phyloP scores from a whole-genome alignment of 2,113 vertebrate genomes.

The Cardinalis cardinalis region DNA sequence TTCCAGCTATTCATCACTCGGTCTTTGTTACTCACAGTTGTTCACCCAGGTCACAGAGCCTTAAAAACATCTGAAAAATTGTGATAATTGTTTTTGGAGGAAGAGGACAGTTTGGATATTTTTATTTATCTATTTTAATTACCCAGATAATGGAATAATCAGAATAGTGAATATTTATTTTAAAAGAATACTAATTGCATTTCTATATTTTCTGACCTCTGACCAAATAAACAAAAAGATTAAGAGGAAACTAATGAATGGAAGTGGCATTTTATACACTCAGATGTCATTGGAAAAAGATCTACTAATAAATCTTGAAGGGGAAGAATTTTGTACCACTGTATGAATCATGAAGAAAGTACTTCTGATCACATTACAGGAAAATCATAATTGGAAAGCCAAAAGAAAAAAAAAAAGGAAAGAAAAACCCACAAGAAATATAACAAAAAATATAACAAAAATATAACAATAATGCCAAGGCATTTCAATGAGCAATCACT shows the following conservation, averaged over 20 bases:
- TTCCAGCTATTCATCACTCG: slow-evolving; percentile 24
- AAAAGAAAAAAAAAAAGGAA: not conserved
- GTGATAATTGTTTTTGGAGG: not conserved
- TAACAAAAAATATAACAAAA: not conserved
- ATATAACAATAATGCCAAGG: not conserved
- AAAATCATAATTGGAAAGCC: not conserved
- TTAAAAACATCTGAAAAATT: not conserved
- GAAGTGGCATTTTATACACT: not conserved
- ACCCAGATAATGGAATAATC: not conserved
- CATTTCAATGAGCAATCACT: not conserved
- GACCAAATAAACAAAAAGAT: not conserved
- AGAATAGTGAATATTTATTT: not conserved
- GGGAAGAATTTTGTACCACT: not conserved
- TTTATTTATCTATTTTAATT: not conserved
- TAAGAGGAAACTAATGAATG: not conserved
- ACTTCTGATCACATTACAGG: not conserved
- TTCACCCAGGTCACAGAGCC: not conserved
- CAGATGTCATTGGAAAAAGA: not conserved
- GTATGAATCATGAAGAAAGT: not conserved
- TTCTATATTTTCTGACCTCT: not conserved
- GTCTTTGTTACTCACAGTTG: slow-evolving; percentile 2
- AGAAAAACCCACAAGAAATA: rapidly evolving
- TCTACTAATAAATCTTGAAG: not conserved
- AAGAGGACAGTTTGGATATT: not conserved
- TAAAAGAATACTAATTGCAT: not conserved